Conservation (phyloP, 2,113 vertebrate genomes). For the Pseudorectes ferrugineus region DNA sequence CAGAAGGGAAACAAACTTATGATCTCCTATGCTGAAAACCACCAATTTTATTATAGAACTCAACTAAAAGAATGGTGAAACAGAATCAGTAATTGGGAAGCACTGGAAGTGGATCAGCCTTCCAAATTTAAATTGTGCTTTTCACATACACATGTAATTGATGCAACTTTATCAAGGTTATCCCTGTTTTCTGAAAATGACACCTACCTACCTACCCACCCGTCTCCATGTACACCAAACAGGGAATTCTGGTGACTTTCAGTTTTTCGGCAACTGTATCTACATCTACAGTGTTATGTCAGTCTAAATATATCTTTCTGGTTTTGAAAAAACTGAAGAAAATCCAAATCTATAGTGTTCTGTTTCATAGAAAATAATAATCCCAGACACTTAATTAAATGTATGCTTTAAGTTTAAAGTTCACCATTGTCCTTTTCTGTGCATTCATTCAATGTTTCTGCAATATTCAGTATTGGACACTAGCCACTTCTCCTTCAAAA, state of each 20-base stretch:
- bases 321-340: background rate
- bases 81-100: background rate
- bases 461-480: background rate
- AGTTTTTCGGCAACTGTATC: background rate
- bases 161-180: background rate
- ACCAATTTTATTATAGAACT: background rate
- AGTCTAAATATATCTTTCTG: background rate
- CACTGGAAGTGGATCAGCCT: background rate
- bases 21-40: background rate
- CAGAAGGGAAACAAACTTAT: background rate
- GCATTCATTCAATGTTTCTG: background rate
- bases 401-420: background rate
- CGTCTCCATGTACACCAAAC: background rate
- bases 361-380: background rate
- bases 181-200: background rate
- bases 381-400: background rate
- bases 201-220: background rate
- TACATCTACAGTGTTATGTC: background rate
- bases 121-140: background rate
- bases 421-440: background rate
- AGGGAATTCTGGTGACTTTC: background rate
- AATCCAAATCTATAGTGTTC: background rate
- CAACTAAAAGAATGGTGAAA: background rate
- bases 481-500: background rate
- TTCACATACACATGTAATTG: background rate